Base-by-base conservation (phyloP, 2,888 invertebrate genomes). In the Tetragnatha montana region DNA sequence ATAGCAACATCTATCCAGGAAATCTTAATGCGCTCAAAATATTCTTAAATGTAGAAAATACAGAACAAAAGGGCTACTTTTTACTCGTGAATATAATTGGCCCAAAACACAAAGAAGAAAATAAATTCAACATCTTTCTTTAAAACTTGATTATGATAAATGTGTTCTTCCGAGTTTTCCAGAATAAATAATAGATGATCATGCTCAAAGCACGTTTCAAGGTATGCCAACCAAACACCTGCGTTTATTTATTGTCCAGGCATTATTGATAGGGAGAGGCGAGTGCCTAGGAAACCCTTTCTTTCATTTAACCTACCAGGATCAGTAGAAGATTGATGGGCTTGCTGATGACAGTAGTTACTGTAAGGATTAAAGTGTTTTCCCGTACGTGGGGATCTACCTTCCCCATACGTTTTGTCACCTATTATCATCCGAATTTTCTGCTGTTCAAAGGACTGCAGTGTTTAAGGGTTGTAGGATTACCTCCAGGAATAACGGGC, bases 331-430 rank as follows among this genome's bases (percentile, higher is more conserved):
- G 83, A 88, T 88, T 83, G 88, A 88, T 83, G 88, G 83, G 88
- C 73, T 79, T 69, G 60, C 71, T 73, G 60, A 76, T 83, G 88
- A 79, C 88, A 83, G 88, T 83, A 79, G 83, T 88, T 88, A 88
- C 88, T 68, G 35, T 78, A 74, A 73, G 88, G 88, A 88, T 83
- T 88, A 88, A 82, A 88, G 83, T 79, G 88, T 83, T 88, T 88
- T 83, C 82, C 73, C 80, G 69, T 68, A 87, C 81, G 80, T 73
- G 51, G 60, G 49, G 47, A 80, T 22, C 73, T 86, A 83, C 69
- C 82, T 79, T 35, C 22, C 73, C 82, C 73, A 74, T 73, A 60
- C 79, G 68, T 83, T 83, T 88, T 82, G 71, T 79, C 88, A 71
- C 73, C 83, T 83, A 71, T 82, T 82, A 83, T 79, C 88, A 83